These are phyloP conservation scores for Colletes latitarsis DNA, from an alignment of 1,140 invertebrate genomes.

Conservation along the genomic window DNA sequence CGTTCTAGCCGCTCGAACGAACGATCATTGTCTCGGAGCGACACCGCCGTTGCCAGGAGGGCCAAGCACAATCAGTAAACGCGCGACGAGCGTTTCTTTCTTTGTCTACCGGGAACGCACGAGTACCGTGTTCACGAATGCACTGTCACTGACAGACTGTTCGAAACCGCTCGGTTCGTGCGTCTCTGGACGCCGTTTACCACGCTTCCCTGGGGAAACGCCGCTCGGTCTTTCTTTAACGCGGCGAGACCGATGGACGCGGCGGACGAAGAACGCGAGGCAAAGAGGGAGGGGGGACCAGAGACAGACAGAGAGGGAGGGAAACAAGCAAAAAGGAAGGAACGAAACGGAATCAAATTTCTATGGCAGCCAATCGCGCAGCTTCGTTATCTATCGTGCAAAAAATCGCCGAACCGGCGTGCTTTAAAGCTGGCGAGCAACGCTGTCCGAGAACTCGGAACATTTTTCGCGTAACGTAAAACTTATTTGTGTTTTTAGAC, in stretches of 20 bases:
- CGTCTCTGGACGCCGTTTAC: conserved; percentile 18
- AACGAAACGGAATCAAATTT: conserved; percentile 52
- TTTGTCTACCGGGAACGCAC: background rate
- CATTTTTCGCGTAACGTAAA: too few relatives aligned
- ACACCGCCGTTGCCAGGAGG: conserved; percentile 29
- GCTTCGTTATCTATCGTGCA: background rate
- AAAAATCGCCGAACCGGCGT: conserved; percentile 10
- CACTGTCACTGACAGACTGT: conserved; percentile 50
- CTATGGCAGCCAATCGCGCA: conserved; percentile 39
- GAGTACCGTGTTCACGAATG: conserved; percentile 18
- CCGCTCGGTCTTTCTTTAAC: conserved; percentile 25
- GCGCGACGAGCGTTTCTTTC: conserved; percentile 6
- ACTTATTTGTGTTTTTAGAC: too few relatives aligned
- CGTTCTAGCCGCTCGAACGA: conserved; percentile 12
- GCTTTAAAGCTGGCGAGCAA: background rate
- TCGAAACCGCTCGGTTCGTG: conserved; percentile 8
- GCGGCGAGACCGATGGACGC: conserved; percentile 4
- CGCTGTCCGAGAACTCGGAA: too few relatives aligned
- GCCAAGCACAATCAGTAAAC: background rate
- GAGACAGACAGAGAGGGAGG: conserved; percentile 1
- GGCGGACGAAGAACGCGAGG: conserved; percentile 6
- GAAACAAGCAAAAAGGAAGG: conserved; percentile 17
- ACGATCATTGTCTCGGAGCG: conserved; percentile 31
- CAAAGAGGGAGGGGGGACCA: background rate
- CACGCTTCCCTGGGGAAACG: conserved; percentile 57